Percentiles rank a stretch among this genome's conserved stretches.
Conservation (phyloP, 2,888 invertebrate genomes). For the Galeopsomyia nigrocyanea region DNA sequence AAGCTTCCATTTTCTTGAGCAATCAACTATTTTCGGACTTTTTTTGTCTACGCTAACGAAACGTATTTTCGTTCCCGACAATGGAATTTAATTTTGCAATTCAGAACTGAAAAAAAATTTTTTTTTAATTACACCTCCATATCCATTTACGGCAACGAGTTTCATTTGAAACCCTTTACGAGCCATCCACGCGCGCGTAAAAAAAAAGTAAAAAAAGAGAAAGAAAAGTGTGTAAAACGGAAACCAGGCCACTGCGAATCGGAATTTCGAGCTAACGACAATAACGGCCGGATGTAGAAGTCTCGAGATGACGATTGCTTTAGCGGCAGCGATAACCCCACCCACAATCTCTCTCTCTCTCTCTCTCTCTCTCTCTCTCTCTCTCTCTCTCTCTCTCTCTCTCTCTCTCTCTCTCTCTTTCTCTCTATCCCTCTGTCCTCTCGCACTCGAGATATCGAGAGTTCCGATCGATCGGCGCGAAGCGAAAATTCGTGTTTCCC, state of each 20-base stretch:
- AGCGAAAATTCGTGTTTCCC: constrained; percentile 43
- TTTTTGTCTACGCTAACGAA: no score
- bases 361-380: constrained; percentile 1
- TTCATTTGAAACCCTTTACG: no score
- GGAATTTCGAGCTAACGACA: constrained; percentile 54
- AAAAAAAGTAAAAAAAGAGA: neutral
- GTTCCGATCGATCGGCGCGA: constrained; percentile 27
- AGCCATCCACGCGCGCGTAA: neutral
- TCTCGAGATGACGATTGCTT: constrained; percentile 59
- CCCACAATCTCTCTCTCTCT: neutral
- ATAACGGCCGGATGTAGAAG: constrained; percentile 67
- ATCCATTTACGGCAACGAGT: no score
- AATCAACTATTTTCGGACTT: no score
- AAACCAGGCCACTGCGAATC: constrained; percentile 51
- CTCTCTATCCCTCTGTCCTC: neutral
- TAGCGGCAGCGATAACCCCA: constrained; percentile 50
- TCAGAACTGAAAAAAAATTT: no score
- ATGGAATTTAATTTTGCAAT: no score
- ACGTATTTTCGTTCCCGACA: no score
- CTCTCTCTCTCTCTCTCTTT: neutral
- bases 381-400: neutral
- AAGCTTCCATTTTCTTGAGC: no score
- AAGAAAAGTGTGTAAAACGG: neutral
- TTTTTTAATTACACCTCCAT: no score
- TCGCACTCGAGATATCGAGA: constrained; percentile 14